Base-by-base conservation (phyloP, 2,797 vertebrate species). In the Enteromius mattozi region DNA sequence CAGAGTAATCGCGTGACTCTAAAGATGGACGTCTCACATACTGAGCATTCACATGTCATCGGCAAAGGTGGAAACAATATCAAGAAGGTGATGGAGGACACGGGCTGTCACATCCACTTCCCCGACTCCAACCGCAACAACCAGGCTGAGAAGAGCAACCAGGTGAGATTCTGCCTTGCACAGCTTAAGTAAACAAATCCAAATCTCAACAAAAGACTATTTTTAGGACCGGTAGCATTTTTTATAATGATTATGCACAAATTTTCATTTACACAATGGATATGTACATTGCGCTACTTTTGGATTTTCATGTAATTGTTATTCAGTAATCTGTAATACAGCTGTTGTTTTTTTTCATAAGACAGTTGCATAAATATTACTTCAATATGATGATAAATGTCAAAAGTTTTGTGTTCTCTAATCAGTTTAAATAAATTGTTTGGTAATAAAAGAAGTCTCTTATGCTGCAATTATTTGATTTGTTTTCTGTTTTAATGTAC, bases 1-100 rank as follows among this genome's bases (percentile, higher is more conserved):
- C 49, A 99, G 98, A 99, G 98, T 91, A 99, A 98, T 92, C 96
- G 98, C 56, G 98, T 99, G 83, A 99, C 98, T 56, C 91, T 99
- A 93, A 99, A 99, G 95, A 99, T 99, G 97, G 98, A 99, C 82
- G 98, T 99, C 80, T 99, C 98, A 0, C 98, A 99, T 90, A 99
- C 98, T 2, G 98, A 99, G 88, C 98, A 99, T 94, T 99, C 98
- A 2, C 98, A 99, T 27, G 98, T 99, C 75, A 99, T 99, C 49
- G 98, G 98, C 82, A 99, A 99, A 94, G 97, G 98, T 33, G 98
- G 98, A 85, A 99, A 98, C 94, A 99, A 99, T 91, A 99, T 99
- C 91, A 99, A 99, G 91, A 97, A 97, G 86, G 98, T 99, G 90
- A 99, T 99, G 98, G 98, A 99, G 88, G 97, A 99, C 94, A 99